Evolutionary conservation across 2,797 vertebrate genomes (phyloP), one percentile per base, ranked within the genome.

Genomic region (Fundulus diaphanus): DNA sequence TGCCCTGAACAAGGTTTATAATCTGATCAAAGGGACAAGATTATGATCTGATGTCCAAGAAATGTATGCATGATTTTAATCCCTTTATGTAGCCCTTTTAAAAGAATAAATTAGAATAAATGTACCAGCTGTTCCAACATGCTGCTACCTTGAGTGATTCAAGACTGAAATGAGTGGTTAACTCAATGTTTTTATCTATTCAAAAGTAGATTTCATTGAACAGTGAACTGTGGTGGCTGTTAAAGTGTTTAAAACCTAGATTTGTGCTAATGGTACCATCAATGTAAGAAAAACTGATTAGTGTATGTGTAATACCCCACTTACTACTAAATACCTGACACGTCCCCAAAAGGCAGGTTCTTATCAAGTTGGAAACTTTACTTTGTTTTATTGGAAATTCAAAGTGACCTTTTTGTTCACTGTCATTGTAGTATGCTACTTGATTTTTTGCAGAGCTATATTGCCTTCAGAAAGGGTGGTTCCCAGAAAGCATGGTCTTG

Each of bases 401-500:
- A 40, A 42, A 65, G 61, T 65, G 61, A 11, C 35, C 22, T 65
- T 22, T 65, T 37, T 35, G 20, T 42, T 65, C 61, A 42, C 61
- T 65, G 61, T 8, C 20, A 9, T 13, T 37, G 9, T 44, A 67
- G 3, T 5, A 67, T 67, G 22, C 12, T 16, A 42, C 65, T 13
- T 67, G 63, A 42, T 67, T 67, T 67, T 44, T 67, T 67, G 37
- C 11, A 42, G 33, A n/a, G n/a, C 13, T 67, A 3, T 27, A 42
- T n/a, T n/a, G 16, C 65, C n/a, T 42, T 67, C 40, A 67, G 65
- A 67, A 67, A 67, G 40, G 65, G 40, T 27, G 37, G 65, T 67
- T 44, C 65, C 65, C 65, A 67, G 5, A 67, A 67, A 67, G 40
- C 65, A 67, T 67, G 65, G 24, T 67, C 65, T 44, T 27, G 65